These are phyloP conservation scores for Lanistes nyassanus DNA, from an alignment of 1,140 invertebrate genomes.

Conservation along the genomic window DNA sequence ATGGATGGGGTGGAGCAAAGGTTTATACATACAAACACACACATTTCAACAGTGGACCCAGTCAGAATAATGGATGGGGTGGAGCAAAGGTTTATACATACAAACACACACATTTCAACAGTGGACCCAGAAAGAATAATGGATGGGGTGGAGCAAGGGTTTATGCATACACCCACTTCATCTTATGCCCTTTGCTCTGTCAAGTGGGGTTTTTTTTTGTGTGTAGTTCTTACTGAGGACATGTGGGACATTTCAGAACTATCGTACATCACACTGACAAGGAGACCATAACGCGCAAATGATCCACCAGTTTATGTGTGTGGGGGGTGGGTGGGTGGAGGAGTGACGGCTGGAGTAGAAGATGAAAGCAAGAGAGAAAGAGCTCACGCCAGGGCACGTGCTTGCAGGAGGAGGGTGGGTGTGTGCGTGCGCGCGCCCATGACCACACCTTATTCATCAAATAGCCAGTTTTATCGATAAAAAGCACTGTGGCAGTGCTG, in stretches of 20 bases:
- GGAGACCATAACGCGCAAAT: background rate
- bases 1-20: background rate
- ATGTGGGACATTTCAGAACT: too few relatives aligned
- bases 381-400: background rate
- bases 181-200: too few relatives aligned
- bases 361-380: slow-evolving; percentile 22
- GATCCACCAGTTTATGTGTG: background rate
- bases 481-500: too few relatives aligned
- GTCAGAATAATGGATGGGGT: background rate
- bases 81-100: too few relatives aligned
- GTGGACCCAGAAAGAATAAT: background rate
- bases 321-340: background rate
- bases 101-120: background rate
- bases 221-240: too few relatives aligned
- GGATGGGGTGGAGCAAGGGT: background rate
- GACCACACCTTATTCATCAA: too few relatives aligned
- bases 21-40: background rate
- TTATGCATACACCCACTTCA: background rate
- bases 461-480: too few relatives aligned
- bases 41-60: background rate
- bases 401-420: background rate
- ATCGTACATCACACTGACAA: too few relatives aligned
- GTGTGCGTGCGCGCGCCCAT: background rate
- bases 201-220: too few relatives aligned
- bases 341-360: background rate